Evolutionary conservation across 2,888 invertebrate genomes (phyloP), one percentile per base, ranked within the genome.

Genomic region (Phragmatobia fuliginosa): DNA sequence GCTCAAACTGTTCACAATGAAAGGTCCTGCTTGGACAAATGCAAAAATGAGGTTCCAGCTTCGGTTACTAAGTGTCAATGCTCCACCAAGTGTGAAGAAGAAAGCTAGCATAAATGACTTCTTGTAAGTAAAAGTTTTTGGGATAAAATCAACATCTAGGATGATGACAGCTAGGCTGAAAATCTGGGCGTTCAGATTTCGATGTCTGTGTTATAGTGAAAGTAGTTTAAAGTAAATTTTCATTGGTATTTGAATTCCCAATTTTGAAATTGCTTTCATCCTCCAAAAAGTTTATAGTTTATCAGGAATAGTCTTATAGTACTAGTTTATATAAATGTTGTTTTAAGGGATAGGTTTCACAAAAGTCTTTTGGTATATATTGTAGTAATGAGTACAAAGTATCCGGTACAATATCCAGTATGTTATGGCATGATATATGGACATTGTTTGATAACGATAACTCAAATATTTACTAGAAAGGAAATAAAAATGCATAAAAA

Each of bases 1-100:
- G 95, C 89, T 95, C 52, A 97, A 98, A 68, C 95, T 99, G 14
- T 99, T 99, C 91, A 98, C 98, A 14, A 97, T 99, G 96, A 96
- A 97, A 36, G 98, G 98, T 0, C 98, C 98, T 0, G 93, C 96
- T 52, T 97, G 97, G 95, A 94, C 96, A 7, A 96, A 96, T 38
- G 97, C 97, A 3, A 95, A 95, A 41, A 97, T 97, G 70, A 96
- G 97, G 73, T 99, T 99, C 89, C 96, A 96, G 65, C 95, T 99
- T 81, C 96, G 96, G 56, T 91, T 99, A 28, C 91, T 95, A 0
- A 96, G 96, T 79, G 97, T 96, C 25, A 96, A 95, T 76, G 97
- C 97, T 0, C 97, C 97, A 0, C 95, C 96, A 0, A 96, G 96
- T 10, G 89, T 96, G 78, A 89, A 85, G 63, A 89, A 94, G 75